Base-by-base conservation (phyloP, 2,113 vertebrate species). In the Smithornis capensis region DNA sequence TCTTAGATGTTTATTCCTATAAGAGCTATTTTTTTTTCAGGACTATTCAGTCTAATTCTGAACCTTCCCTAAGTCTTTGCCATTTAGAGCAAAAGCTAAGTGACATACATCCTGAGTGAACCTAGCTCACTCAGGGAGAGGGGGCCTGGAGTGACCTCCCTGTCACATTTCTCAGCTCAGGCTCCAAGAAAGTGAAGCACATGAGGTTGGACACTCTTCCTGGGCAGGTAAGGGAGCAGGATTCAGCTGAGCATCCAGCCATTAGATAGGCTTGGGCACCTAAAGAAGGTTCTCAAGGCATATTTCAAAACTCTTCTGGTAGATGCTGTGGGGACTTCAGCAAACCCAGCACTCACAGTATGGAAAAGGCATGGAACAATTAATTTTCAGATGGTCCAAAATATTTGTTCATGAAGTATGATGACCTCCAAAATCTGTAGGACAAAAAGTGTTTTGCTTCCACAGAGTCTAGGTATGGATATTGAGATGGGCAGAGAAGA, bases 231-330 rank as follows among this genome's bases (percentile, higher is more conserved):
- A 68, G 15, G 21, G 27, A 89, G 73, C 19, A 68, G 17, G 11
- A 78, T 59, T 81, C 55, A 63, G 29, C 15, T 59, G 23, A 63
- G 33, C 33, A 84, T 47, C 40, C 63, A 67, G 44, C 11, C 35
- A 68, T 27, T 12, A 50, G 19, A 4, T 2, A 0, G 24, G 9
- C 23, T 52, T 60, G 35, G 33, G 21, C 40, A 60, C 0, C 0
- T 31, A 47, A 53, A 13, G 7, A 84, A 73, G 7, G 10, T 29
- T 68, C 47, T 78, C 27, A 33, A 45, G n/a, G 6, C 11, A 60
- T 38, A 33, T 47, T 85, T 13, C n/a, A 47, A 60, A 71, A 4
- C 7, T 44, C 21, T 76, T 18, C 14, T 80, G 21, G 28, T 25
- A 82, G 33, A 2, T 21, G 9, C 19, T 78, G n/a, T 8, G 5